These are phyloP conservation scores for Pseudobourletiella spinata DNA, from an alignment of 1,140 invertebrate genomes.

Conservation along the genomic window DNA sequence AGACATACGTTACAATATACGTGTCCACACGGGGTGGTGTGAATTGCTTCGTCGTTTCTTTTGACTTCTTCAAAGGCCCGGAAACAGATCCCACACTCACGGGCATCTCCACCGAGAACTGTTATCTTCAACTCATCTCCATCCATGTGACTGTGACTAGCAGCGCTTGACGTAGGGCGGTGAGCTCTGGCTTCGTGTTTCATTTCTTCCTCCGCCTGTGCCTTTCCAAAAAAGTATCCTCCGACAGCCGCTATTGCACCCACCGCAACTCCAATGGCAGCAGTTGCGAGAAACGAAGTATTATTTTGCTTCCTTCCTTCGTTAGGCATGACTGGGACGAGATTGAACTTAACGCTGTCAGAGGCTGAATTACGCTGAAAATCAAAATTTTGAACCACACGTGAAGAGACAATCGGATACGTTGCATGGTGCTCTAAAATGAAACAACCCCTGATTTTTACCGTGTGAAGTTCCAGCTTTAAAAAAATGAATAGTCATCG, in stretches of 20 bases:
- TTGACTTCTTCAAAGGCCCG: neutral
- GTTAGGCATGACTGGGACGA: neutral
- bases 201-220: neutral
- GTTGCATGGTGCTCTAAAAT: too few species aligned
- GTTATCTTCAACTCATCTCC: neutral
- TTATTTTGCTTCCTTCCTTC: neutral
- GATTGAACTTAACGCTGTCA: neutral
- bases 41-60: constrained; percentile 1
- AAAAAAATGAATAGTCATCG: too few species aligned
- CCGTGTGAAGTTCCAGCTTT: too few species aligned
- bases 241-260: neutral
- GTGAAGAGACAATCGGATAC: too few species aligned
- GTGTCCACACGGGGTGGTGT: constrained; percentile 3
- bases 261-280: neutral
- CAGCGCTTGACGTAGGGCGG: neutral
- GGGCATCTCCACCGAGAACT: neutral
- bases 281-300: neutral
- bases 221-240: neutral
- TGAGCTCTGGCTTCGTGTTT: neutral
- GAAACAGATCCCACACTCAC: constrained; percentile 2
- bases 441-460: too few species aligned
- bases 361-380: neutral
- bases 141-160: neutral
- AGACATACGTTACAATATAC: constrained; percentile 1
- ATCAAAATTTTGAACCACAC: neutral